Evolutionary conservation across 2,888 invertebrate species (phyloP).

Genomic region (Hyalella azteca): DNA sequence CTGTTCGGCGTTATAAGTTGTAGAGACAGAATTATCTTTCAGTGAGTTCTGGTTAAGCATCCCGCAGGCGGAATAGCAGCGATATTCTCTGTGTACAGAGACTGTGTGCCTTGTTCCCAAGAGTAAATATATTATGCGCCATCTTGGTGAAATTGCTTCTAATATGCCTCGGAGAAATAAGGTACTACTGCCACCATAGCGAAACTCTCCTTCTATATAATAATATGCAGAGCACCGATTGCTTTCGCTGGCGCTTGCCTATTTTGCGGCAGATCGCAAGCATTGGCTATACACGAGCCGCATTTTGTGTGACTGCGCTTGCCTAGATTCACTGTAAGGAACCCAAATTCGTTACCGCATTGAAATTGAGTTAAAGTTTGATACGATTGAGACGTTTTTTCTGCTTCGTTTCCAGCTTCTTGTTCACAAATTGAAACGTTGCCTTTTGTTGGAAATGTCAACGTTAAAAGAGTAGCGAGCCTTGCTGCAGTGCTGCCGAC

Average conservation of each 20-base stretch:
- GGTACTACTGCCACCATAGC: neutral
- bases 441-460: too few relatives aligned
- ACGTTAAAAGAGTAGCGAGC: too few relatives aligned
- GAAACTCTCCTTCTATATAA: neutral
- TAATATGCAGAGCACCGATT: neutral
- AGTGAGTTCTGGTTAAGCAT: neutral
- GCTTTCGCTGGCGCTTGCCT: neutral
- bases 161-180: constrained; percentile 34
- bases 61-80: neutral
- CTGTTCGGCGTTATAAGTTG: constrained; percentile 14
- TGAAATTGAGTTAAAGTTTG: too few relatives aligned
- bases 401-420: too few relatives aligned
- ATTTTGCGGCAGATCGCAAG: too few relatives aligned
- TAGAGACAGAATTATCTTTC: constrained; percentile 8
- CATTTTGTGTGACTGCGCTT: too few relatives aligned
- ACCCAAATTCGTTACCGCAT: too few relatives aligned
- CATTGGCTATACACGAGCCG: too few relatives aligned
- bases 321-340: too few relatives aligned
- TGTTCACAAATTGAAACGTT: too few relatives aligned
- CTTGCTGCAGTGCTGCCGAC: too few relatives aligned
- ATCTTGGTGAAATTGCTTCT: constrained; percentile 36
- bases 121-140: constrained; percentile 36
- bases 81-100: constrained; percentile 31
- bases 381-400: too few relatives aligned
- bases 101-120: constrained; percentile 31